Percentiles rank a stretch among this genome's conserved stretches.
phyloP scores from a whole-genome alignment of 2,797 vertebrate species.

The Emys orbicularis region DNA sequence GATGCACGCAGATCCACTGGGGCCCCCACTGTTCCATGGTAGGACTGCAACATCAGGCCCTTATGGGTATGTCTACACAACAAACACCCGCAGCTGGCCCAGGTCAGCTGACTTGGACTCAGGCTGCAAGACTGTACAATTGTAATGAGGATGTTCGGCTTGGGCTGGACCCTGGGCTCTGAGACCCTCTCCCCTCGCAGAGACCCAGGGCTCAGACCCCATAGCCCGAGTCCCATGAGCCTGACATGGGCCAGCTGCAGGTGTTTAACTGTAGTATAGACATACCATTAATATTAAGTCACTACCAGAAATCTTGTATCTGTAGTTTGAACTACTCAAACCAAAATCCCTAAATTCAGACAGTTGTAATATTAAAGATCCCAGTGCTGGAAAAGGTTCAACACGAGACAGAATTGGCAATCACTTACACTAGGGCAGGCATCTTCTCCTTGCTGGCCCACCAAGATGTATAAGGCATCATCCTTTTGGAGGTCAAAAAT shows the following conservation, averaged over 20 bases:
- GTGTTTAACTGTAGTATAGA: too few species aligned
- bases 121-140: not conserved
- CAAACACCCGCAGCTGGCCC: not conserved
- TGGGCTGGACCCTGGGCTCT: not conserved
- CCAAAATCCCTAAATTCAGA: not conserved
- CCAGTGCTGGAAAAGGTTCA: not conserved
- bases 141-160: not conserved
- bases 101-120: not conserved
- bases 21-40: not conserved
- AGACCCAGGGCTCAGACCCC: too few species aligned
- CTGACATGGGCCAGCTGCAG: too few species aligned
- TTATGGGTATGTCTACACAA: not conserved
- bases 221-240: too few species aligned
- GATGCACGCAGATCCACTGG: not conserved
- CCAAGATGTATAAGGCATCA: conserved; percentile 91
- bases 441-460: conserved; percentile 96
- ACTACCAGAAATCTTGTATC: not conserved
- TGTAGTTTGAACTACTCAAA: not conserved
- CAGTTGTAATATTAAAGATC: not conserved
- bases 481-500: conserved; percentile 92
- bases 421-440: conserved; percentile 95
- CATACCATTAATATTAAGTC: not conserved
- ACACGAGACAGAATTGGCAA: not conserved
- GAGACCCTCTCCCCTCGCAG: not conserved
- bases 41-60: not conserved